Conservation (phyloP, 2,888 invertebrate species). For the Drosophila recens region DNA sequence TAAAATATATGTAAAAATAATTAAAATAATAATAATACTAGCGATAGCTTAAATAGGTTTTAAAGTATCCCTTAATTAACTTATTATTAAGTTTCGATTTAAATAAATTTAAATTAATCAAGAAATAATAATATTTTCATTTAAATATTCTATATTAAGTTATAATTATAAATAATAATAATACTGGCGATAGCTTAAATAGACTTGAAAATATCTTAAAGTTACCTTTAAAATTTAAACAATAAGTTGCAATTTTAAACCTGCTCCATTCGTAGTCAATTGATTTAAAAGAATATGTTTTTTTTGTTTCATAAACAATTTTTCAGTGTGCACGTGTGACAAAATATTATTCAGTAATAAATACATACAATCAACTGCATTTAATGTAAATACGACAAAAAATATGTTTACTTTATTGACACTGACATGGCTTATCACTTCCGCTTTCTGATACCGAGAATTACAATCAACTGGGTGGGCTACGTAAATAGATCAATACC, state of each 20-base stretch:
- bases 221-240: too few species aligned
- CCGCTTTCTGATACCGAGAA: slow-evolving; percentile 36
- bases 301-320: slow-evolving; percentile 6
- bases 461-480: slow-evolving; percentile 11
- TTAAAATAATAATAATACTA: too few species aligned
- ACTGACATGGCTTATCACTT: slow-evolving; percentile 41
- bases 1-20: neutral
- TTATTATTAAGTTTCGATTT: too few species aligned
- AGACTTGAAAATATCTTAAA: too few species aligned
- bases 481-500: slow-evolving; percentile 28
- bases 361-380: slow-evolving; percentile 7
- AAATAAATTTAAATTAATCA: too few species aligned
- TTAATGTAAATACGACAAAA: slow-evolving; percentile 12
- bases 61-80: too few species aligned
- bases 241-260: neutral
- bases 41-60: too few species aligned
- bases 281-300: neutral
- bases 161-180: too few species aligned
- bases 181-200: too few species aligned
- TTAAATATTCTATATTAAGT: too few species aligned
- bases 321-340: neutral
- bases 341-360: neutral
- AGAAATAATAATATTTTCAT: too few species aligned
- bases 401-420: slow-evolving; percentile 16
- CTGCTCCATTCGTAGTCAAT: neutral